Evolutionary conservation across 2,797 vertebrate species (phyloP).

Genomic region (Rhinogobio ventralis): DNA sequence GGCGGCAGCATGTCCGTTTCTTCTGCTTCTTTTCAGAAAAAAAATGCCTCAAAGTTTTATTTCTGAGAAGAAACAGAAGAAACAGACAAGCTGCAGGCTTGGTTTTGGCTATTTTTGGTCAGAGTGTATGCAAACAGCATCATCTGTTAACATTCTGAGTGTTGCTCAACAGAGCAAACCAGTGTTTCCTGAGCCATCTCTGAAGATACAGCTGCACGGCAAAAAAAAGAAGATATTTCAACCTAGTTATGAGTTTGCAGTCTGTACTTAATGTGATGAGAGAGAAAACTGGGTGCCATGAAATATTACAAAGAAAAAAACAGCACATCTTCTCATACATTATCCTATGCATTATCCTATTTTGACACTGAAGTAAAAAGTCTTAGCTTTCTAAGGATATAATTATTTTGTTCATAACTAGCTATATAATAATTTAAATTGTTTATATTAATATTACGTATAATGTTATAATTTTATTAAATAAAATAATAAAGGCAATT

Average conservation of each 20-base stretch:
- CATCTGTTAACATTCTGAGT: conserved; percentile 41
- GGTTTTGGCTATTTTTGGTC: conserved; percentile 26
- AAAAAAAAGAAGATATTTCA: background rate
- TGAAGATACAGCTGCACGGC: background rate
- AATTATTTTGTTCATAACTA: background rate
- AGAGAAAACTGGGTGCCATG: background rate
- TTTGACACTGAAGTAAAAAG: background rate
- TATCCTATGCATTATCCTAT: background rate
- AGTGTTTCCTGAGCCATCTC: background rate
- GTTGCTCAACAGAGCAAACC: background rate
- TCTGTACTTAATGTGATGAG: background rate
- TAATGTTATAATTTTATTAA: background rate
- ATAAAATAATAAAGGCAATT: background rate
- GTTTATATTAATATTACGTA: background rate
- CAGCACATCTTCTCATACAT: too few relatives aligned
- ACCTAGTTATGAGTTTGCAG: background rate
- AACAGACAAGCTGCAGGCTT: conserved; percentile 31
- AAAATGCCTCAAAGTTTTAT: background rate
- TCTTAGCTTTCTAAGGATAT: background rate
- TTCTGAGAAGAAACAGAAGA: conserved; percentile 10
- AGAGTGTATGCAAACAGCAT: conserved; percentile 24
- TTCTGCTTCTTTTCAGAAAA: background rate
- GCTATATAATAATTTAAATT: background rate
- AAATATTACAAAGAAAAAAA: background rate
- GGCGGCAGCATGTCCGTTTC: background rate